Conservation (phyloP, 2,888 invertebrate species). For the Acanthoscelides obtectus region DNA sequence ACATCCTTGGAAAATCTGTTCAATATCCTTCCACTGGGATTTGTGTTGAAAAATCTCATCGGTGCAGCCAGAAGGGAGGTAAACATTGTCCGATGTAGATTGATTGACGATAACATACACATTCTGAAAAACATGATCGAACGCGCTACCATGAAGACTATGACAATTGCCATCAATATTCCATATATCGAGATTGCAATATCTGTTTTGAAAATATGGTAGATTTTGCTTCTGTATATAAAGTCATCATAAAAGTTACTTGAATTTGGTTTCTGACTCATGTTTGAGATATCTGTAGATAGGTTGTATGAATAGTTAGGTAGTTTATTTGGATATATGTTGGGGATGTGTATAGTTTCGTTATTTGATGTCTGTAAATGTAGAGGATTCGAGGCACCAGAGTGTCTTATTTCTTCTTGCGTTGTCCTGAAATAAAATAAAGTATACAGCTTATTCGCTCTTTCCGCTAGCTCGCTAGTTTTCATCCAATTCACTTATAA, state of each 20-base stretch:
- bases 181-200: slow-evolving; percentile 51
- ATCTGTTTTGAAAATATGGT: slow-evolving; percentile 21
- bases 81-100: slow-evolving; percentile 75
- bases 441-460: not conserved
- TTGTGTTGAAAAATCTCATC: slow-evolving; percentile 76
- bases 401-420: slow-evolving; percentile 30
- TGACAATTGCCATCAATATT: slow-evolving; percentile 52
- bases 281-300: not conserved
- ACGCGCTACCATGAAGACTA: slow-evolving; percentile 56
- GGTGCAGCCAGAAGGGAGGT: slow-evolving; percentile 56
- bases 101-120: slow-evolving; percentile 70
- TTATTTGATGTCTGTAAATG: not conserved
- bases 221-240: not conserved
- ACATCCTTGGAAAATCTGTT: slow-evolving; percentile 81
- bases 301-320: not conserved
- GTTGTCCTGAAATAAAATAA: slow-evolving; percentile 31
- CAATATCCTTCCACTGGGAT: slow-evolving; percentile 74
- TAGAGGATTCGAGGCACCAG: not conserved
- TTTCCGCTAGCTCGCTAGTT: not conserved
- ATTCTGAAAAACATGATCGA: slow-evolving; percentile 67
- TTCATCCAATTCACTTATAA: no score
- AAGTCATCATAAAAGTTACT: not conserved
- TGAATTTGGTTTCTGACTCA: not conserved
- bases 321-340: not conserved
- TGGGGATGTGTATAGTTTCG: not conserved